A percentile compares a stretch with the other conserved stretches of the same genome.
Conservation (phyloP, 2,888 invertebrate species). For the Monoplex corrugatus region DNA sequence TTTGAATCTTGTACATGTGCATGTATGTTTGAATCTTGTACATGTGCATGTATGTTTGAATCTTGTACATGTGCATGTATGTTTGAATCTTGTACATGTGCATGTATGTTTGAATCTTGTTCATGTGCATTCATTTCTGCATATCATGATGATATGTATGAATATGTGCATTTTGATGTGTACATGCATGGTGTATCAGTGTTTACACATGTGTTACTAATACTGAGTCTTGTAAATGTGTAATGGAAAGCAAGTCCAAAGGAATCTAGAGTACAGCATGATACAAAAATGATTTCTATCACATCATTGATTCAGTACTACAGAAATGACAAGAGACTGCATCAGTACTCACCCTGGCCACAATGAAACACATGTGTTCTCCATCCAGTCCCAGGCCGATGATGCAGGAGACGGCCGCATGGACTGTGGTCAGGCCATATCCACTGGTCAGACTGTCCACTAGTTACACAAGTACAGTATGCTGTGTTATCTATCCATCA, state of each 20-base stretch:
- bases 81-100: no score
- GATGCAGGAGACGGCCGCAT: slow-evolving; percentile 77
- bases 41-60: no score
- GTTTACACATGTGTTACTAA: not conserved
- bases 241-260: not conserved
- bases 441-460: slow-evolving; percentile 74
- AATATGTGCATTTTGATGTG: not conserved
- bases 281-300: no score
- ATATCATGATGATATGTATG: not conserved
- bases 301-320: no score
- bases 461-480: no score
- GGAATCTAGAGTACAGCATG: not conserved
- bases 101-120: no score
- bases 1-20: no score
- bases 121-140: not conserved
- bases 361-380: slow-evolving; percentile 87
- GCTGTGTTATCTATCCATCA: no score
- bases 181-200: not conserved
- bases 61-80: no score
- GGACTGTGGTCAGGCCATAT: slow-evolving; percentile 62
- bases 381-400: slow-evolving; percentile 87
- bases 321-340: no score
- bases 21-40: no score
- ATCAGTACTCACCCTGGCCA: slow-evolving; percentile 84
- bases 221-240: not conserved